Evolutionary conservation across 2,888 invertebrate species (phyloP).

Genomic region (Cactoblastis cactorum): DNA sequence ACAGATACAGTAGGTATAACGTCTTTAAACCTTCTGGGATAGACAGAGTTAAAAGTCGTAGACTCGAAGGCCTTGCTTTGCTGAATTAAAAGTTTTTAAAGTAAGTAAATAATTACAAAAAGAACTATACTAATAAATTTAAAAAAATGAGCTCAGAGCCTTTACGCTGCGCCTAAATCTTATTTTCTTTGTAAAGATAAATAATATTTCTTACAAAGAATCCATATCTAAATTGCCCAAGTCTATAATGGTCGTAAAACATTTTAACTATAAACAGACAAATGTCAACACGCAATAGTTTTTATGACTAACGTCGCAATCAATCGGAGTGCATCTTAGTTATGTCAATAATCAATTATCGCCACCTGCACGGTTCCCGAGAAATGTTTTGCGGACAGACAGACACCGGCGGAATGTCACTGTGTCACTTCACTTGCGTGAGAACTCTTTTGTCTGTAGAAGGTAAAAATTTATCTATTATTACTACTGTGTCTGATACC

Average conservation of each 20-base stretch:
- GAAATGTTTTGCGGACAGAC: neutral
- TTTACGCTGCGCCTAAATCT: no score
- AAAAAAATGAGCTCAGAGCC: no score
- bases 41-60: no score
- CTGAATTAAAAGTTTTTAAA: no score
- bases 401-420: conserved; percentile 6
- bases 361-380: conserved; percentile 1
- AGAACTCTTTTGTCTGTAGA: neutral
- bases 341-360: neutral
- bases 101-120: no score
- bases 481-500: neutral
- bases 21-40: no score
- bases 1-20: no score
- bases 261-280: neutral
- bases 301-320: neutral
- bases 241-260: neutral
- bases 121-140: no score
- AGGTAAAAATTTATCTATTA: neutral
- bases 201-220: no score
- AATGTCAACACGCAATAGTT: neutral
- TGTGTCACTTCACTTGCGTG: conserved; percentile 8
- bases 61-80: no score
- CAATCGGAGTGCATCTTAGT: conserved; percentile 2
- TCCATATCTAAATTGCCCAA: no score
- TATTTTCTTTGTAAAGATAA: no score